Evolutionary conservation across 2,113 vertebrate genomes (phyloP).

Genomic region (Scartelaos histophorus): DNA sequence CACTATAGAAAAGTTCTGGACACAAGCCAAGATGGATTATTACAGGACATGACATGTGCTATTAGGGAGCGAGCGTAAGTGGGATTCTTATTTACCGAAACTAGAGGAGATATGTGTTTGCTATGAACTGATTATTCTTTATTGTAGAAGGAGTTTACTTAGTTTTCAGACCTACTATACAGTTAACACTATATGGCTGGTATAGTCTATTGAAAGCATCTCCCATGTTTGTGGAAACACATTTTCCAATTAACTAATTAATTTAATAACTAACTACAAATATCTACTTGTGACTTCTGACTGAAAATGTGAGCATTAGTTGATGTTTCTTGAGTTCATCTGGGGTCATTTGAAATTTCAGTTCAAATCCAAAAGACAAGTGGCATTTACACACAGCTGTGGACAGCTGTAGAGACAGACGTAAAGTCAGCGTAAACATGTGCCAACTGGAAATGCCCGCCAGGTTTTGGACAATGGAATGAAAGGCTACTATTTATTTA

Average conservation of each 20-base stretch:
- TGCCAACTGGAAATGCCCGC: not conserved
- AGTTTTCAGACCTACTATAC: too few species aligned
- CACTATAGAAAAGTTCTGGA: conserved; percentile 54
- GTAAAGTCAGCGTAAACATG: not conserved
- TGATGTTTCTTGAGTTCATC: too few species aligned
- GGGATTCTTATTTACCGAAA: not conserved
- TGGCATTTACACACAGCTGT: not conserved
- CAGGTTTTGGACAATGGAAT: not conserved
- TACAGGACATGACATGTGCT: conserved; percentile 17
- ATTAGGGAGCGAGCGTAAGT: not conserved
- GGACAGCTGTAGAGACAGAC: not conserved
- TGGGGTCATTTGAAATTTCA: not conserved
- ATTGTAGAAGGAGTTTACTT: not conserved
- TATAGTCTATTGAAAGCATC: conserved; percentile 1
- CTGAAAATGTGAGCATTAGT: too few species aligned
- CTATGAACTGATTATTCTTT: not conserved
- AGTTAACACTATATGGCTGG: not conserved
- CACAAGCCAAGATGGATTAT: conserved; percentile 57
- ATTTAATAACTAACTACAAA: not conserved
- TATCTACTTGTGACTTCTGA: too few species aligned
- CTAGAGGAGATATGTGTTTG: not conserved
- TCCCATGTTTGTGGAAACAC: too few species aligned
- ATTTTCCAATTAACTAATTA: not conserved
- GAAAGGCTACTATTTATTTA: not conserved
- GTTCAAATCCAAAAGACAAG: not conserved